phyloP scores from a whole-genome alignment of 2,797 vertebrate genomes.

The Paramormyrops hopkinsi region DNA sequence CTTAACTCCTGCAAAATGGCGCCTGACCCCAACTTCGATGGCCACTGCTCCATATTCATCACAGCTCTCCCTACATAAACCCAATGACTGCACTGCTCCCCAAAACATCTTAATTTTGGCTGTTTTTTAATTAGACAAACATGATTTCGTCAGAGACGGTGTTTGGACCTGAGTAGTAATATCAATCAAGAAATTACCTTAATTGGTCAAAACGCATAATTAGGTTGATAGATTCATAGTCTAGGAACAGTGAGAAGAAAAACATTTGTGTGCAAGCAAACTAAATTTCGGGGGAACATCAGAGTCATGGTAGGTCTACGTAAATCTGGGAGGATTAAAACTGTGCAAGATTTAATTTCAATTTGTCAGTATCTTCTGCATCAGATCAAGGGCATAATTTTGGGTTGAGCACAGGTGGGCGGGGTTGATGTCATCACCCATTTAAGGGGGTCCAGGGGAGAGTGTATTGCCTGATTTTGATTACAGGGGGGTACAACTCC shows the following conservation, averaged over 20 bases:
- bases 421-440: not conserved
- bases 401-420: not conserved
- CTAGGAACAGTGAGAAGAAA: constrained; percentile 39
- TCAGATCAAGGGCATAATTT: not conserved
- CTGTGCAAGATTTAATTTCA: not conserved
- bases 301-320: not conserved
- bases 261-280: constrained; percentile 2
- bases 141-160: not conserved
- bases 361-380: not conserved
- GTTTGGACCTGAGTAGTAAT: constrained; percentile 53
- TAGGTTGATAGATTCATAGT: constrained; percentile 71
- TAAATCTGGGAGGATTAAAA: not conserved
- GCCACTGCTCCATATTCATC: constrained; percentile 46
- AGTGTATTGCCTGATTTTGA: not conserved
- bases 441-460: not conserved
- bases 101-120: constrained; percentile 13
- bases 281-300: not conserved
- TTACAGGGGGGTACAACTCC: not conserved
- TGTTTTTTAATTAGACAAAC: constrained; percentile 25
- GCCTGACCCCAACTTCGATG: constrained; percentile 48
- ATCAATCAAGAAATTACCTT: constrained; percentile 68
- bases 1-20: constrained; percentile 62
- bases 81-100: constrained; percentile 12
- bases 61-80: constrained; percentile 14
- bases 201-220: constrained; percentile 82